Evolutionary conservation across 2,888 invertebrate species (phyloP), one percentile per base, ranked within the genome.

Genomic region (Lithophane leautieri): DNA sequence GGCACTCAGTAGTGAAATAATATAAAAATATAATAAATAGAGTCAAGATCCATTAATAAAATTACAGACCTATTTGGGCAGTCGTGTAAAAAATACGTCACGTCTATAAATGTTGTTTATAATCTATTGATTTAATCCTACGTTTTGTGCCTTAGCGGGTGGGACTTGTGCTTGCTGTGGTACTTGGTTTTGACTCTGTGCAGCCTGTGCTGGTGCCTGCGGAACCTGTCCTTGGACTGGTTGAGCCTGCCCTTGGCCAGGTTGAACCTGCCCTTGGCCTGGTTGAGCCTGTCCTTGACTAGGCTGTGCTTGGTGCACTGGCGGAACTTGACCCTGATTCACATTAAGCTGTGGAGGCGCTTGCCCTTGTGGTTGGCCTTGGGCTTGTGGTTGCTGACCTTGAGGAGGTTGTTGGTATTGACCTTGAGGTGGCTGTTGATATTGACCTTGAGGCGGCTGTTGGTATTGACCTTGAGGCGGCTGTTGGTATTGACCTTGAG

Each of bases 401-500:
- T 79, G 73, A 28, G 87, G 19, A 42, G 67, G 71, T 4, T 68
- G 67, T 67, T 86, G 84, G 40, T 52, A 63, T 40, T 82, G 83
- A 2, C 73, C 78, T 65, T 86, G 85, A 11, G 78, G 12, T 3
- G 72, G 77, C n/a, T 79, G 72, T 22, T 78, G 90, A 44, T 88
- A 92, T 50, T 92, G 93, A 4, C 84, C 88, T 76, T 82, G 86
- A 9, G 84, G 86, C 0, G 88, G 78, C 16, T 86, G 85, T 25
- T 87, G 89, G 52, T 83, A 87, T 75, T 89, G 89, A 11, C 74
- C 84, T 61, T 90, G 74, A 6, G 62, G 90, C 8, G 84, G 91
- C 52, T 84, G 92, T 52, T 90, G 92, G 25, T 86, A 90, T 74
- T 90, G 92, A 44, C 40, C 81, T 42, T 80, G 80, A 2, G 75